These are phyloP conservation scores for Limanda limanda DNA, from an alignment of 2,113 vertebrate species.

Conservation along the genomic window DNA sequence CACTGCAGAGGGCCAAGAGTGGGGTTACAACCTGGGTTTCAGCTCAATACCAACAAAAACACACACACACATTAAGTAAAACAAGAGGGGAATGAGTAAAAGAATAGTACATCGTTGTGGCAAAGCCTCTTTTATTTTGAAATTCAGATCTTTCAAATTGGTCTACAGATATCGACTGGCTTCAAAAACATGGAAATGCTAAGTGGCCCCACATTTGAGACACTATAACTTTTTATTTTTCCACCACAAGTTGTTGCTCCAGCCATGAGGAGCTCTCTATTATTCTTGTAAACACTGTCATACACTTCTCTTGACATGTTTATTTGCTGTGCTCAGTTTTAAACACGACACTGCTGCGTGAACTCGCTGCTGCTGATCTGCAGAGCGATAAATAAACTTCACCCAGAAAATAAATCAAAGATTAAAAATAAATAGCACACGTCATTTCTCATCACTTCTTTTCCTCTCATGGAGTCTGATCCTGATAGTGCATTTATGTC, in stretches of 20 bases:
- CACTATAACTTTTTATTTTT: background rate
- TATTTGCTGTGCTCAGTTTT: slow-evolving; percentile 13
- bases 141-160: slow-evolving; percentile 5
- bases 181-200: slow-evolving; percentile 8
- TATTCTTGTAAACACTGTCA: slow-evolving; percentile 26
- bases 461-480: background rate
- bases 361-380: background rate
- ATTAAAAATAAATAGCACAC: too few relatives aligned
- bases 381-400: background rate
- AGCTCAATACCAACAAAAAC: slow-evolving; percentile 15
- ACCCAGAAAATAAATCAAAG: background rate
- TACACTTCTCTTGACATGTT: slow-evolving; percentile 10
- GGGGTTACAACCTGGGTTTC: slow-evolving; percentile 53
- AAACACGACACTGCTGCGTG: background rate
- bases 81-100: background rate
- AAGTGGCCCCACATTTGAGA: background rate
- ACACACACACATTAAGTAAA: background rate
- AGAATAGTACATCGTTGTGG: background rate
- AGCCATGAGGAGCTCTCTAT: background rate
- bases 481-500: slow-evolving; percentile 10
- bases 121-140: background rate
- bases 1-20: slow-evolving; percentile 45
- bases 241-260: background rate
- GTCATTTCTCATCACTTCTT: background rate
- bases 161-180: background rate